These are phyloP conservation scores for Perca schrenkii DNA, from an alignment of 2,113 vertebrate species.

Conservation along the genomic window DNA sequence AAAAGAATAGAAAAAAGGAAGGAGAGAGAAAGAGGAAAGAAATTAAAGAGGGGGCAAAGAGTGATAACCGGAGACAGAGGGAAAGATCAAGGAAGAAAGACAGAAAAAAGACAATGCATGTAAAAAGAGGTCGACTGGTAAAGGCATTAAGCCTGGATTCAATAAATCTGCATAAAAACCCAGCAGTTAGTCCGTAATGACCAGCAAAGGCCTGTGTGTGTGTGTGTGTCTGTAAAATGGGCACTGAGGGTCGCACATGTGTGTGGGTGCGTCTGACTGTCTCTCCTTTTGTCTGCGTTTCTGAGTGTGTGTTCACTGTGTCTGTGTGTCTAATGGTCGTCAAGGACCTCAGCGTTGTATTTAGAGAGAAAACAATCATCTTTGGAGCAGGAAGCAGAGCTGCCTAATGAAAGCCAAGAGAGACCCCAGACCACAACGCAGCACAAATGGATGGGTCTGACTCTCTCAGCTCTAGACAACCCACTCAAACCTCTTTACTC, in stretches of 20 bases:
- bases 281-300: conserved; percentile 32
- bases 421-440: conserved; percentile 66
- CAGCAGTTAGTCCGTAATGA: conserved; percentile 70
- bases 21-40: neutral
- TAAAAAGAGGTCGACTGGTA: conserved; percentile 55
- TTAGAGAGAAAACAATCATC: conserved; percentile 79
- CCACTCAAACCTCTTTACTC: neutral
- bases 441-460: conserved; percentile 67
- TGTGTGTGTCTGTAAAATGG: conserved; percentile 33
- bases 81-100: conserved; percentile 53
- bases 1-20: conserved; percentile 1
- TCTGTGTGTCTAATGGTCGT: conserved; percentile 42
- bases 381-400: conserved; percentile 70
- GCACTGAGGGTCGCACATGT: conserved; percentile 32
- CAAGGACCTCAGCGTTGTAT: conserved; percentile 62
- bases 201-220: conserved; percentile 44
- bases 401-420: conserved; percentile 70
- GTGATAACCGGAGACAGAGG: conserved; percentile 41
- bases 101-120: conserved; percentile 49
- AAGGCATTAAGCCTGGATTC: conserved; percentile 77
- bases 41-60: conserved; percentile 1
- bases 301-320: neutral
- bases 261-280: conserved; percentile 26
- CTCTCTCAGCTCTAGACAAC: conserved; percentile 11
- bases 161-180: conserved; percentile 81